Evolutionary conservation across 53 echinoderm and acorn worm genomes (phyloP), one percentile per base, ranked within the genome.

Genomic region (Crossaster papposus): DNA sequence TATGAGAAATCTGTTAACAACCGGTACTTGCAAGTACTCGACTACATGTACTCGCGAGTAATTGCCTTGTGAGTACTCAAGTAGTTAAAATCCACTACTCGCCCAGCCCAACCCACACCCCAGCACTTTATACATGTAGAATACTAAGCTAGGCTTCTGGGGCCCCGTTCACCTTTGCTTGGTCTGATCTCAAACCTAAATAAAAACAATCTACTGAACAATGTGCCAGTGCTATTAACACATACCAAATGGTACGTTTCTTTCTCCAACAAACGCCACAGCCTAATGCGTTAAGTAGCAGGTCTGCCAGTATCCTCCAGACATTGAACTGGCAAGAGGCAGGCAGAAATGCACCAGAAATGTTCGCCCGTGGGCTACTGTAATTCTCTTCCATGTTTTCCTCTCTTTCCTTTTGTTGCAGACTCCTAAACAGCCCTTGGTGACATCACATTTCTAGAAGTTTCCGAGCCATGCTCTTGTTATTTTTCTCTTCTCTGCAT

Each of bases 241-340:
- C 44, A 44, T 9, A 5, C 0, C 5, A 44, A 44, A 44, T 9
- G 38, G 38, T 18, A 36, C n/a, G 51, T 51, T 79, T 52, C 30
- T 30, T 51, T 53, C n/a, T 29, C 52, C 53, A 51, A 29, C 29
- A 54, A 20, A 15, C 22, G 22, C 17, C 58, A 20, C 7, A 53
- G 55, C 79, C 79, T 79, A 79, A 51, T 79, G 53, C 79, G 54
- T 53, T 79, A 54, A 54, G 29, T 35, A 2, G 50, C 37, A 37
- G 78, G 26, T 44, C 44, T 44, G 44, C 9, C n/a, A 44, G 44
- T 18, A 53, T 79, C 53, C 79, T 79, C 79, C 51, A 50, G 79
- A 51, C 28, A n/a, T n/a, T n/a, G n/a, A 79, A 23, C 32, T 52
- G 50, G 28, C 51, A 79, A 79, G 30, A 79, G 79, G 79, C 52